A percentile compares a stretch with the other conserved stretches of the same genome.
Evolutionary conservation across 1,140 invertebrate species (phyloP).

Genomic region (Adelges cooleyi): DNA sequence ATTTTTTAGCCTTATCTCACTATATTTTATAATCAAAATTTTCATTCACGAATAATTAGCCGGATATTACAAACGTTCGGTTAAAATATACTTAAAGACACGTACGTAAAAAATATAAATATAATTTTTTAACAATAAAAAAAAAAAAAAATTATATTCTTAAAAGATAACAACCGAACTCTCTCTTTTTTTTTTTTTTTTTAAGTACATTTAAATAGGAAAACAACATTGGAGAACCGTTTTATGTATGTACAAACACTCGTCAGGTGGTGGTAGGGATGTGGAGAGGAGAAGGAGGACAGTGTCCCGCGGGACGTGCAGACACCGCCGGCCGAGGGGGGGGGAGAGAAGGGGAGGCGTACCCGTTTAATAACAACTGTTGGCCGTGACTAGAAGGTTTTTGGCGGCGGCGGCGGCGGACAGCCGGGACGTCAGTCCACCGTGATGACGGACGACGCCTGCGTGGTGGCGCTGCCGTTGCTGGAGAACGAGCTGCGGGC

Average conservation of each 20-base stretch:
- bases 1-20: no score
- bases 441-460: constrained; percentile 41
- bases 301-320: neutral
- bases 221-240: constrained; percentile 21
- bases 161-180: neutral
- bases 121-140: no score
- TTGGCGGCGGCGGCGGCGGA: neutral
- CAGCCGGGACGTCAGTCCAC: constrained; percentile 3
- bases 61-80: neutral
- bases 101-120: no score
- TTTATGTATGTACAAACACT: neutral
- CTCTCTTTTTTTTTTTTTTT: no score
- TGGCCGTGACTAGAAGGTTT: constrained; percentile 19
- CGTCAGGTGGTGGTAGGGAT: neutral
- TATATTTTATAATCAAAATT: no score
- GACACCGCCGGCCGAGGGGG: neutral
- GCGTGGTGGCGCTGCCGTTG: constrained; percentile 40
- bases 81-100: no score
- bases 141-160: no score
- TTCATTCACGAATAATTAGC: constrained; percentile 6
- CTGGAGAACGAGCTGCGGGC: constrained; percentile 45
- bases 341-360: neutral
- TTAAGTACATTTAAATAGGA: constrained; percentile 22
- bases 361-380: no score
- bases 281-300: neutral